Evolutionary conservation across 1,140 invertebrate species (phyloP).

Genomic region (Drosophila pallidifrons): DNA sequence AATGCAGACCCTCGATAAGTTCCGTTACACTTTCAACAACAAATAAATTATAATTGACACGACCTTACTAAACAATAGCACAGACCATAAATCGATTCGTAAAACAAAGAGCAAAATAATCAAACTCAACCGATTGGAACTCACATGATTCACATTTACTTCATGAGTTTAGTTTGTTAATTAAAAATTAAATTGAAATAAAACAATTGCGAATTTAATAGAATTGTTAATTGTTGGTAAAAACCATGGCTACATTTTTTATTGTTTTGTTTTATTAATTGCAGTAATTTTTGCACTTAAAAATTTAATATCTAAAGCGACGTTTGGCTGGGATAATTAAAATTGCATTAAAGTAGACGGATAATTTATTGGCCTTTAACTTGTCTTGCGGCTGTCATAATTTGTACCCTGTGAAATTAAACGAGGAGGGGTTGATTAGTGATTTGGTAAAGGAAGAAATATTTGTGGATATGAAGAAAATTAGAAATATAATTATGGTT

Average conservation of each 20-base stretch:
- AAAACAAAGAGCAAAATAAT: neutral
- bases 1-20: neutral
- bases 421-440: neutral
- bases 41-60: conserved; percentile 10
- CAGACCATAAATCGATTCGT: conserved; percentile 6
- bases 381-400: conserved; percentile 34
- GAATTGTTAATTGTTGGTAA: conserved; percentile 49
- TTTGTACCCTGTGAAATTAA: conserved; percentile 10
- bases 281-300: conserved; percentile 56
- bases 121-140: neutral
- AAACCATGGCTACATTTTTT: conserved; percentile 20
- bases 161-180: conserved; percentile 4
- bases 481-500: no score
- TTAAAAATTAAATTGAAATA: conserved; percentile 16
- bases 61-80: conserved; percentile 22
- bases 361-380: conserved; percentile 64
- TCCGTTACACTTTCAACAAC: neutral
- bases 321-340: conserved; percentile 45
- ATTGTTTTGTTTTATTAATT: conserved; percentile 60
- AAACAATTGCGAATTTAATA: conserved; percentile 25
- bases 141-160: conserved; percentile 13
- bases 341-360: conserved; percentile 58
- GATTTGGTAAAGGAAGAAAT: no score
- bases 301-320: conserved; percentile 11
- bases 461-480: no score